Base-by-base conservation (phyloP, 2,888 invertebrate species). In the Apomyelois bistriatella region DNA sequence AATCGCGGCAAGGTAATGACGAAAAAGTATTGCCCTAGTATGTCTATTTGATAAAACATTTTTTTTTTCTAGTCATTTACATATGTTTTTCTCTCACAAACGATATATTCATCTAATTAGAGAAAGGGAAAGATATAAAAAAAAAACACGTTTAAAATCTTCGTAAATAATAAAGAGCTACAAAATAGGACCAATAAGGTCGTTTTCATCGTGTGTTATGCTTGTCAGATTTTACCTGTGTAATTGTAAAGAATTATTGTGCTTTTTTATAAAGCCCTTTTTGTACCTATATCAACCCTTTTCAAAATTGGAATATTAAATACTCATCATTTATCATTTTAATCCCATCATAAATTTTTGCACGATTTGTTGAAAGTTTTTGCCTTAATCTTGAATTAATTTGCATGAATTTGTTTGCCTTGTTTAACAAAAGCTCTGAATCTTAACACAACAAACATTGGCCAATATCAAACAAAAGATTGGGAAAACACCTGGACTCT, bases 261-360 rank as follows among this genome's bases (percentile, higher is more conserved):
- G 15, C 48, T 22, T 37, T 48, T 48, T 22, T 48, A 37, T 48
- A n/a, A 48, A 13, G 1, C 13, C 16, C 4, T 49, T 49, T 9
- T 38, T 38, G 28, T 49, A 17, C 65, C 62, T 70, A 64, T 67
- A 62, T 63, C 56, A 30, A 62, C 62, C 67, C 61, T 67, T 64
- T 59, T 62, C 61, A 58, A 62, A 65, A 68, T 68, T 66, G 68
- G 65, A 69, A 72, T 66, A 70, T 75, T 75, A 77, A 76, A 73
- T 75, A 66, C 59, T 64, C 68, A 74, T 76, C 74, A 71, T 71
- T 79, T 69, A 71, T 68, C 61, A 58, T 49, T 38, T 54, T 74
- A 74, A 75, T 73, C 72, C 72, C 56, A 53, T 54, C 40, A 13
- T 53, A 32, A 35, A 36, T 72, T 85, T 32, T 81, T 74, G 64